These are phyloP conservation scores for Virgularia gustaviana DNA, from an alignment of 92 coral and sea anemone species.

Conservation along the genomic window DNA sequence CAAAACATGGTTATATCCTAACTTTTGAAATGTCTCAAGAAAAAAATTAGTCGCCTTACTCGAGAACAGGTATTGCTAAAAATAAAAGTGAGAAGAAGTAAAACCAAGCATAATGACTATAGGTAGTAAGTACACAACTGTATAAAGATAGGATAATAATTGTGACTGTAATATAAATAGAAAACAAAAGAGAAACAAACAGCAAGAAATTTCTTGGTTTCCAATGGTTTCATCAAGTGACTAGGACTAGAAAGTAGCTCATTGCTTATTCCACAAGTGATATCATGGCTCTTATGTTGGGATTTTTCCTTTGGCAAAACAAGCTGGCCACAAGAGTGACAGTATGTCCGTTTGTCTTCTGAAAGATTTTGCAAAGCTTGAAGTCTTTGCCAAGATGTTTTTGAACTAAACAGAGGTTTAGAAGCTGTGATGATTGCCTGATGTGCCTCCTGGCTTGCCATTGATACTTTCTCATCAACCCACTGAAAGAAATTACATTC, in stretches of 20 bases:
- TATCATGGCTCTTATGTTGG: constrained; percentile 58
- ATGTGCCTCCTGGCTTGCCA: constrained; percentile 64
- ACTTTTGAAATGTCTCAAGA: constrained; percentile 45
- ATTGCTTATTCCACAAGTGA: constrained; percentile 33
- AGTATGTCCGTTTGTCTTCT: constrained; percentile 51
- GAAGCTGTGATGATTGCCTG: constrained; percentile 63
- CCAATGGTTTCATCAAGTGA: constrained; percentile 68
- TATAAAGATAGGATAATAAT: neutral
- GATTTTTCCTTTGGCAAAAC: constrained; percentile 41
- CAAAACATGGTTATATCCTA: constrained; percentile 74
- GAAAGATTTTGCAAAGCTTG: constrained; percentile 26
- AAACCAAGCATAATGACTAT: neutral
- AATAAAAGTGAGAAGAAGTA: neutral
- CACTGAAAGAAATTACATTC: constrained; percentile 90
- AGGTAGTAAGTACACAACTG: neutral
- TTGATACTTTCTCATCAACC: constrained; percentile 80
- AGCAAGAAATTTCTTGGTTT: constrained; percentile 83
- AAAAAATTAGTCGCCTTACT: constrained; percentile 66
- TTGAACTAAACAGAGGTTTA: constrained; percentile 41
- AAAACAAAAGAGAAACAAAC: constrained; percentile 45
- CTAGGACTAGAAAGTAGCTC: constrained; percentile 67
- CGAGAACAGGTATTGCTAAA: constrained; percentile 89
- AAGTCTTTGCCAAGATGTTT: constrained; percentile 42
- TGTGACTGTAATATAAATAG: neutral
- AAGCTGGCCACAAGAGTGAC: constrained; percentile 73